Conservation (phyloP, 2,888 invertebrate genomes). For the Andrena bicolor region DNA sequence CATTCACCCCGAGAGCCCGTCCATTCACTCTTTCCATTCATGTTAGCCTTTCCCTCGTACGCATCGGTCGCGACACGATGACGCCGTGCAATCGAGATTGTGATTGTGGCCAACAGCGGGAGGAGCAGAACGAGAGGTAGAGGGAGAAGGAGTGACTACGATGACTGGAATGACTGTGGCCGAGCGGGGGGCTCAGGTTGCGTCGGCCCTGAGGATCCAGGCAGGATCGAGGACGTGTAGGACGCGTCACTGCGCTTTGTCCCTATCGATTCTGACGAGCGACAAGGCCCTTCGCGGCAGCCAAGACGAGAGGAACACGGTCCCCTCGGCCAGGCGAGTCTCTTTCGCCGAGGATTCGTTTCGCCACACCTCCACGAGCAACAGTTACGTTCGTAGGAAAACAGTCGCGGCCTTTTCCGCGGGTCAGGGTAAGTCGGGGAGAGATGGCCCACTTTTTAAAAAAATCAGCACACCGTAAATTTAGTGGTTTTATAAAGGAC, state of each 20-base stretch:
- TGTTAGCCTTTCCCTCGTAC: slow-evolving; percentile 66
- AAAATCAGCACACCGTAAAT: too few relatives aligned
- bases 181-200: slow-evolving; percentile 48
- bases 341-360: slow-evolving; percentile 66
- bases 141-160: slow-evolving; percentile 3
- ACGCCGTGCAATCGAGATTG: slow-evolving; percentile 72
- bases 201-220: slow-evolving; percentile 46
- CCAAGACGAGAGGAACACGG: slow-evolving; percentile 51
- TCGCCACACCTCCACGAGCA: slow-evolving; percentile 71
- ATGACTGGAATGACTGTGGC: slow-evolving; percentile 47
- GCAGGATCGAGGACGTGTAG: slow-evolving; percentile 61
- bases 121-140: slow-evolving; percentile 6
- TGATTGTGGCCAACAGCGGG: slow-evolving; percentile 61
- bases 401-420: background rate
- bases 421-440: too few relatives aligned
- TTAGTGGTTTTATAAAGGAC: too few relatives aligned
- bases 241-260: slow-evolving; percentile 72
- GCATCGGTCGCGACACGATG: slow-evolving; percentile 66
- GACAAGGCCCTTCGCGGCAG: slow-evolving; percentile 57
- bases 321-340: slow-evolving; percentile 61
- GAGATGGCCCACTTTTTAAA: too few relatives aligned
- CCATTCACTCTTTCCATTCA: slow-evolving; percentile 77
- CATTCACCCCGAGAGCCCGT: slow-evolving; percentile 71
- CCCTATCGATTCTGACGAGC: slow-evolving; percentile 73
- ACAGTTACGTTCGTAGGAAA: background rate